Evolutionary conservation across 1,140 invertebrate species (phyloP).

Genomic region (Drosophila kikkawai): DNA sequence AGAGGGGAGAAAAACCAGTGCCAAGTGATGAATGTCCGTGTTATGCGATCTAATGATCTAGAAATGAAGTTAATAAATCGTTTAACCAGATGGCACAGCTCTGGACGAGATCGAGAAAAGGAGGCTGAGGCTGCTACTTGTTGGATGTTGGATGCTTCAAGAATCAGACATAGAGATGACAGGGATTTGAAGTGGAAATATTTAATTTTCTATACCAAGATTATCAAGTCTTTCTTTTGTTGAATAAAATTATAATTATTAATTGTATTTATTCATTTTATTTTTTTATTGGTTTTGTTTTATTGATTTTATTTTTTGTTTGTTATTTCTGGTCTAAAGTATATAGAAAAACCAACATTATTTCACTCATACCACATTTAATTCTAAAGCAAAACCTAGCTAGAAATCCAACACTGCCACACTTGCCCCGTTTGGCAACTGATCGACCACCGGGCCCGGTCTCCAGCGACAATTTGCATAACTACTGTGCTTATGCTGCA

Average conservation of each 20-base stretch:
- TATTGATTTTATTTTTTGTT: too few species aligned
- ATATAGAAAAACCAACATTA: not conserved
- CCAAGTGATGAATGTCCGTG: conserved; percentile 84
- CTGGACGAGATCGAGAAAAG: conserved; percentile 10
- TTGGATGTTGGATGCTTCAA: conserved; percentile 1
- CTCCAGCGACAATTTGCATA: conserved; percentile 72
- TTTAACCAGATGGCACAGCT: conserved; percentile 73
- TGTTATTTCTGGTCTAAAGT: not conserved
- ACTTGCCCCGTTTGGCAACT: conserved; percentile 49
- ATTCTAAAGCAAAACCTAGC: not conserved
- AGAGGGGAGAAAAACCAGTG: conserved; percentile 33
- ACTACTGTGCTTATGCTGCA: conserved; percentile 75
- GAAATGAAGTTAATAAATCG: conserved; percentile 85
- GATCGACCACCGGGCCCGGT: conserved; percentile 53
- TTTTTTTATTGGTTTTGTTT: too few species aligned
- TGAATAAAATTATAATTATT: too few species aligned
- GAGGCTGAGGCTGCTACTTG: conserved; percentile 11
- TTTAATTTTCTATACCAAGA: not conserved
- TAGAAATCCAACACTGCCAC: conserved; percentile 1
- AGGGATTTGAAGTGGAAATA: not conserved
- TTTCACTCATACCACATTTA: not conserved
- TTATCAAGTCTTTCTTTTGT: too few species aligned
- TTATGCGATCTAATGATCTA: conserved; percentile 84
- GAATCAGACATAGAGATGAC: conserved; percentile 15
- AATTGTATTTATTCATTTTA: too few species aligned